A percentile compares a stretch with the other conserved stretches of the same genome.
These are phyloP conservation scores for Leucophenga varia DNA, from an alignment of 1,140 invertebrate genomes.

Conservation along the genomic window DNA sequence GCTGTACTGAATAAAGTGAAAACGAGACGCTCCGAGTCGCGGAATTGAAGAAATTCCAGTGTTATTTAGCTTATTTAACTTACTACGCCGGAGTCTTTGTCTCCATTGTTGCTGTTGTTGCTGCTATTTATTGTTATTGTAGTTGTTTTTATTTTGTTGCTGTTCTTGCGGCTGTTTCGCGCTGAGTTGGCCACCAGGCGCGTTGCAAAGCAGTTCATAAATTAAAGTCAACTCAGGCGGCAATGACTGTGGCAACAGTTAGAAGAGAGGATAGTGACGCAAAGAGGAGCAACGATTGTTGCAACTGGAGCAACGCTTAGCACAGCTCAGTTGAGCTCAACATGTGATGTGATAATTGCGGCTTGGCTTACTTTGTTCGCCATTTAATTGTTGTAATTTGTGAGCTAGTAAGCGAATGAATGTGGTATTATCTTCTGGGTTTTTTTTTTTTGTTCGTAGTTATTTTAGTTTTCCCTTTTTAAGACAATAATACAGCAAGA, in stretches of 20 bases:
- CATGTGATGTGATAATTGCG: conserved; percentile 51
- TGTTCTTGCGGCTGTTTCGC: not conserved
- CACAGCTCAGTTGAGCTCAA: no score
- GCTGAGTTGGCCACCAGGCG: not conserved
- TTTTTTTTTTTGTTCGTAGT: conserved; percentile 14
- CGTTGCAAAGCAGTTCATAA: conserved; percentile 35
- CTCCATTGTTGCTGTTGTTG: conserved; percentile 2
- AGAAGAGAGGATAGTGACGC: conserved; percentile 8
- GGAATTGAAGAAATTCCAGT: conserved; percentile 16
- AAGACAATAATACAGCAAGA: conserved; percentile 7
- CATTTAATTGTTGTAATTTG: conserved; percentile 54
- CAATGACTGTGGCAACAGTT: conserved; percentile 1
- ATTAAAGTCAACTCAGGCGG: conserved; percentile 38
- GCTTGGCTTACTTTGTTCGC: conserved; percentile 52
- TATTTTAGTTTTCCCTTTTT: conserved; percentile 51
- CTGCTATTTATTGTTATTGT: no score
- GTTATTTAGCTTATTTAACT: not conserved
- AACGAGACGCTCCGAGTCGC: no score
- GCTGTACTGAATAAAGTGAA: conserved; percentile 30
- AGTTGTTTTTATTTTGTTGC: conserved; percentile 11
- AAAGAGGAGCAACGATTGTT: conserved; percentile 1
- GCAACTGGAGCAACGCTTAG: no score
- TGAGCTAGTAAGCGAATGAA: conserved; percentile 22
- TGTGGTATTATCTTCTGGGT: conserved; percentile 1
- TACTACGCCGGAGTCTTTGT: conserved; percentile 1